Evolutionary conservation across 2,113 vertebrate species (phyloP).

Genomic region (Pavo muticus): DNA sequence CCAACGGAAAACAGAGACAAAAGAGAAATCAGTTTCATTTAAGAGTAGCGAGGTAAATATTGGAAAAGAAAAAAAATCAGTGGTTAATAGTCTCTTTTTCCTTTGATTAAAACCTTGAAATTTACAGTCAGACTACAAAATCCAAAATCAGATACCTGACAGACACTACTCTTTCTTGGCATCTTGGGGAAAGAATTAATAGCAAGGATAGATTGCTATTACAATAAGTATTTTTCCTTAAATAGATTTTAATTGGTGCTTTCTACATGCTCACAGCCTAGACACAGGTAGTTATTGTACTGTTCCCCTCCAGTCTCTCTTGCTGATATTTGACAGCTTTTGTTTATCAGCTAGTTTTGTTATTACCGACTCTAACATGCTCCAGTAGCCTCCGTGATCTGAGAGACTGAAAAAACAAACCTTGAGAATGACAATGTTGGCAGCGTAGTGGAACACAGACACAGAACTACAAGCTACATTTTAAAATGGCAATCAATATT

Average conservation of each 20-base stretch:
- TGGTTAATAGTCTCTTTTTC: neutral
- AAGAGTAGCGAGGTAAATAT: neutral
- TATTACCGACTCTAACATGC: constrained; percentile 33
- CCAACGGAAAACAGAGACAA: neutral
- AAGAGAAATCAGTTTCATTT: neutral
- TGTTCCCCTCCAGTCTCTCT: neutral
- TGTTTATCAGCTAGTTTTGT: constrained; percentile 37
- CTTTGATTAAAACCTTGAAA: neutral
- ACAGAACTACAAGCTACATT: neutral
- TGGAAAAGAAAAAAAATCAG: neutral
- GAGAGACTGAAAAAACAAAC: constrained; percentile 33
- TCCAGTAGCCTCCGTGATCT: constrained; percentile 8
- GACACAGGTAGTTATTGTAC: neutral
- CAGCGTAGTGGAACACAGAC: constrained; percentile 9
- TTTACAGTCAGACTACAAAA: neutral
- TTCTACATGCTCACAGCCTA: neutral
- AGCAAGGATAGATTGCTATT: neutral
- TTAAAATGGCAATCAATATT: constrained; percentile 62
- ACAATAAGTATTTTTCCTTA: neutral
- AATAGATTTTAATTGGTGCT: neutral
- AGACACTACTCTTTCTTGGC: neutral
- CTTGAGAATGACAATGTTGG: constrained; percentile 33
- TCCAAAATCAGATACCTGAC: neutral
- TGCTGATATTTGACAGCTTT: constrained; percentile 27
- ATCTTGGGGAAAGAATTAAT: neutral